These are phyloP conservation scores for Brachionus angularis DNA, from an alignment of 1,140 invertebrate species.

Conservation along the genomic window DNA sequence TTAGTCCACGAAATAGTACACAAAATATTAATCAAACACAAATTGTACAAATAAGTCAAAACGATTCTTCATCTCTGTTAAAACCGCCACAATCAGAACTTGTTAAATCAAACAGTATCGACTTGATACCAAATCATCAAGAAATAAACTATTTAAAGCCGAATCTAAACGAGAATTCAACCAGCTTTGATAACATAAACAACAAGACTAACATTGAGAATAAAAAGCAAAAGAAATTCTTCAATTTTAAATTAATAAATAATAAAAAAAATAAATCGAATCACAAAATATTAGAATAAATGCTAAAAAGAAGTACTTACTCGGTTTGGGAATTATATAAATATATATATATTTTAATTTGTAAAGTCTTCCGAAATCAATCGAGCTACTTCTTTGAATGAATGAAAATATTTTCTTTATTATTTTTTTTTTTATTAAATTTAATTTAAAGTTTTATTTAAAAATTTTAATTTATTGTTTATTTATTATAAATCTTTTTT, in stretches of 20 bases:
- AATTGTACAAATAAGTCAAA: too few species aligned
- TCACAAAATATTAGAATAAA: too few species aligned
- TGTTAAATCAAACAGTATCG: background rate
- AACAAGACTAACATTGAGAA: background rate
- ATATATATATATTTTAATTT: too few species aligned
- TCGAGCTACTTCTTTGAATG: background rate
- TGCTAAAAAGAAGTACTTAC: too few species aligned
- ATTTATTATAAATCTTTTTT: too few species aligned
- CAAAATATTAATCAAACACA: too few species aligned
- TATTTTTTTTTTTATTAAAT: too few species aligned
- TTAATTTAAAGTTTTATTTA: too few species aligned
- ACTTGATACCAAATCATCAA: background rate
- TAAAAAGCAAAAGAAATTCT: background rate
- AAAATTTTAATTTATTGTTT: too few species aligned
- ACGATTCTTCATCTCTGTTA: too few species aligned
- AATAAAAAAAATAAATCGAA: background rate
- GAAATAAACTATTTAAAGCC: background rate
- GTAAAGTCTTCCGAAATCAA: too few species aligned
- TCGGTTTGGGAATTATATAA: too few species aligned
- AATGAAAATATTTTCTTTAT: background rate
- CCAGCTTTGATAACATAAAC: background rate
- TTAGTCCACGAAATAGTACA: background rate
- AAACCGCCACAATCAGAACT: background rate
- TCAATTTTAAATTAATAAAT: background rate
- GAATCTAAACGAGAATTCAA: background rate